Conservation (phyloP, 2,113 vertebrate genomes). For the Neolamprologus tretocephalus region DNA sequence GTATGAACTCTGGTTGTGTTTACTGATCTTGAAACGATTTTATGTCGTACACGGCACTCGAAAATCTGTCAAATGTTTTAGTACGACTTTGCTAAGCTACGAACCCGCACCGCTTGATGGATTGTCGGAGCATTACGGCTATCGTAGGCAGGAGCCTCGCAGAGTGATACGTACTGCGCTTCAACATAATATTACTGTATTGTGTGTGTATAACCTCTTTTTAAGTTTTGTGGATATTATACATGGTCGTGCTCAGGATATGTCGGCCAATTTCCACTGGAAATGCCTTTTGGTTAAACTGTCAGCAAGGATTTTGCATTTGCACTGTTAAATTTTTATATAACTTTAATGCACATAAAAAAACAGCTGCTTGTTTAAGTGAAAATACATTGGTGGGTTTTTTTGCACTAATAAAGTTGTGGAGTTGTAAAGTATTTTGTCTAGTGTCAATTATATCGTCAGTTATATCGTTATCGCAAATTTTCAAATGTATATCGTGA, state of each 20-base stretch:
- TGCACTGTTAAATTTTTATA: accelerated
- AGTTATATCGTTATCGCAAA: neutral
- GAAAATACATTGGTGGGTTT: no score
- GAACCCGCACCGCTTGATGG: accelerated
- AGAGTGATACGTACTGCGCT: accelerated
- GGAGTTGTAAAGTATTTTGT: neutral
- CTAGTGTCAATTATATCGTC: neutral
- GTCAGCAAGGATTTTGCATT: accelerated
- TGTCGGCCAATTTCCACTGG: neutral
- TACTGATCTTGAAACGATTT: accelerated
- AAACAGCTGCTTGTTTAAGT: no score
- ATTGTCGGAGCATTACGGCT: accelerated
- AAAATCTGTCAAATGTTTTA: neutral
- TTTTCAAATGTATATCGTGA: neutral
- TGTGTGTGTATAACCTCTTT: neutral
- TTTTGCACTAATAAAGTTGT: neutral
- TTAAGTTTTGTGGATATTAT: neutral
- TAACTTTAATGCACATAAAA: accelerated
- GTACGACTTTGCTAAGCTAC: neutral
- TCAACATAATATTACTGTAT: neutral
- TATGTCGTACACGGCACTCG: accelerated
- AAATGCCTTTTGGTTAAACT: neutral
- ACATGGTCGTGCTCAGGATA: accelerated
- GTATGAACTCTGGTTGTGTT: no score
- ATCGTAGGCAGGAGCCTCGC: accelerated